These are phyloP conservation scores for Metalampra italica DNA, from an alignment of 2,888 invertebrate species.

Conservation along the genomic window DNA sequence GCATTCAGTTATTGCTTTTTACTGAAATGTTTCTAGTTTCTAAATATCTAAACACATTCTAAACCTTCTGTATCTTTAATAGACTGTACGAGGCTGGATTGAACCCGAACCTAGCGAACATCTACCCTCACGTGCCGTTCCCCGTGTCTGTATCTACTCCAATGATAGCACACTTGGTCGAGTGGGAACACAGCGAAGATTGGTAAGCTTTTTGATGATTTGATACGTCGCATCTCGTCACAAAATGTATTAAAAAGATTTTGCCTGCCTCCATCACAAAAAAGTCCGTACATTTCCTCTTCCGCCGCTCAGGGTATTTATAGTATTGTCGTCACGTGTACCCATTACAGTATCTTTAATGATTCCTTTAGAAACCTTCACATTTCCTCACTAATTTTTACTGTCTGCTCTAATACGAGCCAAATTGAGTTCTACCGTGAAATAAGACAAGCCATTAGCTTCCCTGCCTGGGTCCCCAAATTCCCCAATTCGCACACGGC, in stretches of 20 bases:
- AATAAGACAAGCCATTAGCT: neutral
- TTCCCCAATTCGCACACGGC: neutral
- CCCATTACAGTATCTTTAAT: no score
- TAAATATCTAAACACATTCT: no score
- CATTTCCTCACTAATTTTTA: neutral
- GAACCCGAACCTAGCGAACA: constrained; percentile 83
- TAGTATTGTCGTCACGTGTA: no score
- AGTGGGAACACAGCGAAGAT: constrained; percentile 91
- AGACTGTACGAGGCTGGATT: constrained; percentile 88
- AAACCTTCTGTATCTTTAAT: neutral
- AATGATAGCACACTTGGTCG: constrained; percentile 89
- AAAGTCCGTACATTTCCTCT: no score
- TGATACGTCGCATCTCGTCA: no score
- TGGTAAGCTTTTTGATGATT: constrained; percentile 67
- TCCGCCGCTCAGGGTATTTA: no score
- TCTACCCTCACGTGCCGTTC: constrained; percentile 87
- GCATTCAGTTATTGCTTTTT: no score
- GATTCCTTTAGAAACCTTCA: no score
- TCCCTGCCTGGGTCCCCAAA: neutral
- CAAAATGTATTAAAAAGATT: no score
- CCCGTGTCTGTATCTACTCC: constrained; percentile 94
- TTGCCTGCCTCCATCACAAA: no score
- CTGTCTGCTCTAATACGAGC: neutral
- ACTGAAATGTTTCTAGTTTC: no score
- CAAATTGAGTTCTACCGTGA: neutral